phyloP scores from a whole-genome alignment of 2,797 vertebrate genomes.

The Coregonus ussuriensis region DNA sequence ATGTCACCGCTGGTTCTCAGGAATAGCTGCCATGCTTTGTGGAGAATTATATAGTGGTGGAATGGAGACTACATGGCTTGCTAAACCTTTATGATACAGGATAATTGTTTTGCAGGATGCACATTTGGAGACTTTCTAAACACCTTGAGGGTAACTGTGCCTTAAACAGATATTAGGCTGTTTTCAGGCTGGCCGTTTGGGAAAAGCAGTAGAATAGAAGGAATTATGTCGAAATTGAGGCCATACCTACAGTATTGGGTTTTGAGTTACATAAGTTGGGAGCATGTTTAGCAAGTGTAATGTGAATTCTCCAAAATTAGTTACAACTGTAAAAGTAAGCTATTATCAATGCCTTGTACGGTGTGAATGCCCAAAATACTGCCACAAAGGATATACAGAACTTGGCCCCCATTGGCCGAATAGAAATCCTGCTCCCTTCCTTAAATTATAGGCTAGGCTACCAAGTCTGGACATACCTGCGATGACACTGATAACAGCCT shows the following conservation, averaged over 20 bases:
- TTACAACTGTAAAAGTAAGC: too few relatives aligned
- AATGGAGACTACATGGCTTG: constrained; percentile 31
- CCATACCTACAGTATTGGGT: too few relatives aligned
- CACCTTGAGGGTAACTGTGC: background rate
- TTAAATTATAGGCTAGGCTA: background rate
- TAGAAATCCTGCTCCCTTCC: too few relatives aligned
- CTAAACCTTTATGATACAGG: constrained; percentile 17
- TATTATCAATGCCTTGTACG: too few relatives aligned
- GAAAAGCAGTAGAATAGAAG: background rate
- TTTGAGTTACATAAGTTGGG: too few relatives aligned
- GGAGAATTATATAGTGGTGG: constrained; percentile 31
- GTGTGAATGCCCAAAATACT: too few relatives aligned
- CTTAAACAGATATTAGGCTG: background rate
- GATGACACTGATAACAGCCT: constrained; percentile 26
- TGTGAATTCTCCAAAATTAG: too few relatives aligned
- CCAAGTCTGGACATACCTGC: constrained; percentile 27
- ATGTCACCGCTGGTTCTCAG: constrained; percentile 45
- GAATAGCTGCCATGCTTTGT: constrained; percentile 35
- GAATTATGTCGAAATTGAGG: background rate
- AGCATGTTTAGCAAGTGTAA: too few relatives aligned
- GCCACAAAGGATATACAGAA: too few relatives aligned
- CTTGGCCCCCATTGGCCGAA: too few relatives aligned
- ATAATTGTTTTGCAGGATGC: background rate
- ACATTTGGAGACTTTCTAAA: background rate
- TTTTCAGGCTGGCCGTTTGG: background rate